These are phyloP conservation scores for Cerastoderma edule DNA, from an alignment of 2,888 invertebrate genomes.

Conservation along the genomic window DNA sequence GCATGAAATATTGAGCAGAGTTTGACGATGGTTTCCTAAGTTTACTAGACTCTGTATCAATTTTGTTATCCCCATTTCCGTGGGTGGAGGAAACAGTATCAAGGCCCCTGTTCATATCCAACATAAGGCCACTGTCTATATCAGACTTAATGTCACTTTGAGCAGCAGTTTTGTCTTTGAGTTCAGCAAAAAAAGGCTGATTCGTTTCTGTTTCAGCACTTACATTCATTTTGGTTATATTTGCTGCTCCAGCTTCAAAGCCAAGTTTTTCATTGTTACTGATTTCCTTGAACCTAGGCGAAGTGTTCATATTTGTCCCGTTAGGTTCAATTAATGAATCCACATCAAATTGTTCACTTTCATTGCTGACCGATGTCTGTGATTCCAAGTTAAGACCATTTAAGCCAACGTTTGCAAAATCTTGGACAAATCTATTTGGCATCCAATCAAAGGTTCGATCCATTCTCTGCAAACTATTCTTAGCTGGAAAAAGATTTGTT, in stretches of 20 bases:
- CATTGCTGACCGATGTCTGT: background rate
- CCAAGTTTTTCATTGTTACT: too few species aligned
- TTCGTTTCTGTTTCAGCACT: too few species aligned
- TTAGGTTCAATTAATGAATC: slow-evolving; percentile 1
- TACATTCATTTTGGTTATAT: too few species aligned
- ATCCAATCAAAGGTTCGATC: slow-evolving; percentile 31
- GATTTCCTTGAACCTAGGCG: too few species aligned
- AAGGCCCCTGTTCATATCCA: background rate
- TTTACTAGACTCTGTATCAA: background rate
- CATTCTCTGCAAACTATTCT: too few species aligned
- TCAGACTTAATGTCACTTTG: background rate
- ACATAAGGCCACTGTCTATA: background rate
- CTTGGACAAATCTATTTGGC: slow-evolving; percentile 23
- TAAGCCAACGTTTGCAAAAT: slow-evolving; percentile 32
- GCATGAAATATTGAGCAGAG: slow-evolving; percentile 13
- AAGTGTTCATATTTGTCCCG: too few species aligned
- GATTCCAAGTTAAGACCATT: background rate
- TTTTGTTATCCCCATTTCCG: background rate
- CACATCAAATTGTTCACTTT: background rate
- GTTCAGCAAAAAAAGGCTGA: slow-evolving; percentile 5
- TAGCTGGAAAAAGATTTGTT: too few species aligned
- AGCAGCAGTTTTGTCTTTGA: background rate
- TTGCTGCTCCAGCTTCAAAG: too few species aligned
- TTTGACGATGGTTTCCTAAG: too few species aligned
- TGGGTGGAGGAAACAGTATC: too few species aligned